Evolutionary conservation across 2,113 vertebrate genomes (phyloP).

Genomic region (Indicator indicator): DNA sequence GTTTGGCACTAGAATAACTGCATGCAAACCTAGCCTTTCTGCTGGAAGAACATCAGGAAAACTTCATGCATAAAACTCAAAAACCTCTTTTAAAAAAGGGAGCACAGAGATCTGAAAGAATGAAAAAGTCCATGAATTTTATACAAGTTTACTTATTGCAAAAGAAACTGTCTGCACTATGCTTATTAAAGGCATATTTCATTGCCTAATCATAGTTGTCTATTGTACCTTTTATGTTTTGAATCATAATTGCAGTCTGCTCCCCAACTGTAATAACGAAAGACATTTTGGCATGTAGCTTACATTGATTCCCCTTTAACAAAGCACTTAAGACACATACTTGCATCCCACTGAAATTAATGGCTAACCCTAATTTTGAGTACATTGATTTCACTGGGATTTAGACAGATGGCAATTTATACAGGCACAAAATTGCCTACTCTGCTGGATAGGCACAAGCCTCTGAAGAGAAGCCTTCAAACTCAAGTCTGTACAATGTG

Average conservation of each 20-base stretch:
- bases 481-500: neutral
- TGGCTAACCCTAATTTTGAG: neutral
- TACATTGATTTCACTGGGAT: neutral
- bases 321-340: constrained; percentile 18
- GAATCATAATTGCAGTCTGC: constrained; percentile 51
- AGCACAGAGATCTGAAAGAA: constrained; percentile 34
- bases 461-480: neutral
- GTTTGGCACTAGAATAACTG: constrained; percentile 50
- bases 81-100: constrained; percentile 8
- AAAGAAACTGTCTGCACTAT: constrained; percentile 62
- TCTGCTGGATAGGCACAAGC: neutral
- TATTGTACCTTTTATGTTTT: constrained; percentile 57
- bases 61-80: constrained; percentile 24
- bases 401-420: constrained; percentile 28
- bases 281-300: constrained; percentile 48
- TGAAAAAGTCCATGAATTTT: constrained; percentile 64
- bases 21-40: constrained; percentile 9
- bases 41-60: constrained; percentile 64
- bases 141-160: constrained; percentile 59
- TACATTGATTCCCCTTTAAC: constrained; percentile 25
- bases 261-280: constrained; percentile 44
- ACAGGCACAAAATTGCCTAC: neutral
- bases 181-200: constrained; percentile 67
- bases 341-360: constrained; percentile 28
- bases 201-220: constrained; percentile 48